Evolutionary conservation across 1,140 invertebrate genomes (phyloP), one percentile per base, ranked within the genome.

Genomic region (Hypothenemus hampei): DNA sequence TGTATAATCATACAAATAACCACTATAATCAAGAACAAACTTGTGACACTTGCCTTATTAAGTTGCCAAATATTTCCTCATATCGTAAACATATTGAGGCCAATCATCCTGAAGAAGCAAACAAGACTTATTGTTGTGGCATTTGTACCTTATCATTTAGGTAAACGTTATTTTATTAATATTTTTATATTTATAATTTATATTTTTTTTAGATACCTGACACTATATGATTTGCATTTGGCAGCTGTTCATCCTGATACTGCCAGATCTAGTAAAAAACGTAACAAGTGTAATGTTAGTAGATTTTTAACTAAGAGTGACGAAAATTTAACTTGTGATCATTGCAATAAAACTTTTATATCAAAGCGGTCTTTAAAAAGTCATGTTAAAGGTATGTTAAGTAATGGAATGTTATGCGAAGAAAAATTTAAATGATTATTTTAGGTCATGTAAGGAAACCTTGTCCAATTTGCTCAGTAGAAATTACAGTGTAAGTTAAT

Each of bases 341-440:
- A 57, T 3, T 57, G 55, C 11, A 57, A 45, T 45, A 57, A 57
- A 26, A 22, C 20, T 1, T 57, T 43, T 21, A 26, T 29, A 5
- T 19, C 7, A 15, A 45, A 23, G 21, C 5, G 15, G 0, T 16
- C 55, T 11, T 39, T 31, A 15, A 44, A 29, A 7, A 20, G 19
- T 20, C 55, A 57, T 40, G 31, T 57, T 43, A 57, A 57, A 46
- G 48, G 55, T 51, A 45, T 7, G 20, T 37, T 41, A 41, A 20
- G n/a, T 13, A 31, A 13, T 13, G 26, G n/a, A n/a, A n/a, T n/a
- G n/a, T n/a, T n/a, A n/a, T n/a, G n/a, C n/a, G n/a, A n/a, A n/a
- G n/a, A n/a, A n/a, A 31, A 13, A 11, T 31, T 18, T 13, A 19
- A 19, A 51, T 2, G n/a, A 20, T 21, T 20, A 24, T 57, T 57